Evolutionary conservation across 2,888 invertebrate species (phyloP).

Genomic region (Alentia gelatinosa): DNA sequence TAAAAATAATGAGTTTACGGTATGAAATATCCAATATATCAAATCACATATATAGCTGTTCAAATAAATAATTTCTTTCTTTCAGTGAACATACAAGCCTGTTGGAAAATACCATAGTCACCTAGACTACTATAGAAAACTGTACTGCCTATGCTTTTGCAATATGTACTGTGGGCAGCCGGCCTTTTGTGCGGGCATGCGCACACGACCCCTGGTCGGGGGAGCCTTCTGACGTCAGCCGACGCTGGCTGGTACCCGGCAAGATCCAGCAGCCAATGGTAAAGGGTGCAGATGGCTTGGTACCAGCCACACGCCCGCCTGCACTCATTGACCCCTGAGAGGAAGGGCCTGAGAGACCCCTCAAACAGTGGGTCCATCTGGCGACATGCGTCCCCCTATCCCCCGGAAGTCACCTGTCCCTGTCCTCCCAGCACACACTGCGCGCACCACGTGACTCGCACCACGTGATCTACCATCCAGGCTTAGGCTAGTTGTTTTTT

Average conservation of each 20-base stretch:
- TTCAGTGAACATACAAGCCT: constrained; percentile 55
- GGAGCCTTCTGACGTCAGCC: neutral
- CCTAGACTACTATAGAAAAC: constrained; percentile 56
- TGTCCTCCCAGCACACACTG: neutral
- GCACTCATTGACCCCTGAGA: neutral
- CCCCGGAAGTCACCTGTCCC: neutral
- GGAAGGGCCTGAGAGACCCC: neutral
- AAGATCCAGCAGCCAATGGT: neutral
- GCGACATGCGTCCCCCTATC: neutral
- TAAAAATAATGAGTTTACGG: constrained; percentile 61
- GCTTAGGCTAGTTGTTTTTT: too few relatives aligned
- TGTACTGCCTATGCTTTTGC: constrained; percentile 45
- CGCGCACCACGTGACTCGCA: too few relatives aligned
- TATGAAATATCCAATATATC: constrained; percentile 62
- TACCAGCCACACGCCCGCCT: neutral
- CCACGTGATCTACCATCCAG: too few relatives aligned
- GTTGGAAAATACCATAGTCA: constrained; percentile 57
- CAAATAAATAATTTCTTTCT: constrained; percentile 59
- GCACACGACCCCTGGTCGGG: neutral
- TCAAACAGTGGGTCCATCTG: neutral
- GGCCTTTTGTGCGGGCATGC: neutral
- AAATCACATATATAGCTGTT: constrained; percentile 62
- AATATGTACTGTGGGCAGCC: neutral
- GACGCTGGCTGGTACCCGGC: neutral
- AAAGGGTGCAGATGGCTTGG: neutral